Base-by-base conservation (phyloP, 2,113 vertebrate genomes). In the Dinomys branickii region DNA sequence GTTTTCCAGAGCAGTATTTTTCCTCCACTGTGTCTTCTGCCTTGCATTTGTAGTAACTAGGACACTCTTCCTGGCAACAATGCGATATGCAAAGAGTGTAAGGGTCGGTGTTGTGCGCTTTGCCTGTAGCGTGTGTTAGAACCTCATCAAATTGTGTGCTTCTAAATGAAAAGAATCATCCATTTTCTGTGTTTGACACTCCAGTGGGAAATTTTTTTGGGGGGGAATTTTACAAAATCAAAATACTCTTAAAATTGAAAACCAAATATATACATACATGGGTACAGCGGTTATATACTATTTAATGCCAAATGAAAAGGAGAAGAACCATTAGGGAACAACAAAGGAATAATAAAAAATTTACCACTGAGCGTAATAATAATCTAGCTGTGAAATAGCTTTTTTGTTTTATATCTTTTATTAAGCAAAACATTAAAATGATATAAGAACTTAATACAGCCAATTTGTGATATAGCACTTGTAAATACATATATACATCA, bases 111-210 rank as follows among this genome's bases (percentile, higher is more conserved):
- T 78, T 95, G 89, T 89, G 83, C 91, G 95, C 80, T 78, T 80
- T 59, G 87, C 61, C 54, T 96, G 58, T 83, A 61, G 75, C 0
- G 41, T 95, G 78, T 98, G 91, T 97, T 94, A 82, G 95, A 96
- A 97, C 96, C 97, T 98, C 97, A 97, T 98, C 97, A 0, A 95
- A 97, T 91, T 96, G 95, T 97, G 20, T 95, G 98, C 91, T 95
- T 91, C 88, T 96, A 77, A 47, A 47, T 77, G 16, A 30, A 77
- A 77, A 77, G 38, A 41, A 13, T 75, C 41, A 44, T 6, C 22
- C 11, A 28, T 75, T 75, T 26, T 75, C 41, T 69, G 35, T 65
- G 10, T 69, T 69, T 69, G 65, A 69, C 35, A 19, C 35, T 38
- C 16, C n/a, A 73, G 41, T 73, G 38, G 69, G 35, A 73, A 71